These are phyloP conservation scores for Ganaspis sp. DNA, from an alignment of 1,140 invertebrate species.

Conservation along the genomic window DNA sequence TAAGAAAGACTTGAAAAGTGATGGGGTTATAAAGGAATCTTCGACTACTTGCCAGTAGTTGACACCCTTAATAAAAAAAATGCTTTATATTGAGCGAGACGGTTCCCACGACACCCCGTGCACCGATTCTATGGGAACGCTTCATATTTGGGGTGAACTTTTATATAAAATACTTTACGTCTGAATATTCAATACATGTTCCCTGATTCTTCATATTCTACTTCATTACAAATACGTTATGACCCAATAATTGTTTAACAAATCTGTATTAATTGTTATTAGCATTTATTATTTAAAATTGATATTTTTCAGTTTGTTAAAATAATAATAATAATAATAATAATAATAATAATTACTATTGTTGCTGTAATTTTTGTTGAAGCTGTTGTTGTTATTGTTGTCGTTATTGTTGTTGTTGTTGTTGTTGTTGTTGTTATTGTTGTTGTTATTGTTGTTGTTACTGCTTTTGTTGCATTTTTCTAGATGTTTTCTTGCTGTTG, in stretches of 20 bases:
- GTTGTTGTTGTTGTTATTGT: too few relatives aligned
- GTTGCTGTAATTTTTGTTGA: too few relatives aligned
- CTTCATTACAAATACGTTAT: slow-evolving; percentile 34
- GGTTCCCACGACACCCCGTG: slow-evolving; percentile 70
- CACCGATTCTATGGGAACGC: slow-evolving; percentile 64
- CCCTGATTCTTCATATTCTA: slow-evolving; percentile 33
- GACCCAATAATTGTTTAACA: background rate
- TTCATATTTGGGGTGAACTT: slow-evolving; percentile 64
- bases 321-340: too few relatives aligned
- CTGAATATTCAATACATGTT: slow-evolving; percentile 46
- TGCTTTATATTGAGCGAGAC: slow-evolving; percentile 65
- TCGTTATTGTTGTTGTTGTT: too few relatives aligned
- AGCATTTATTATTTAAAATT: too few relatives aligned
- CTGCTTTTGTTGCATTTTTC: too few relatives aligned
- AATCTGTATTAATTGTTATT: too few relatives aligned
- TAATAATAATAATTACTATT: too few relatives aligned
- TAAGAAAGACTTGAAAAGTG: slow-evolving; percentile 9
- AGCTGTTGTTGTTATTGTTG: too few relatives aligned
- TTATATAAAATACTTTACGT: slow-evolving; percentile 44
- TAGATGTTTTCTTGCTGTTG: too few relatives aligned
- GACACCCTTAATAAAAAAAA: slow-evolving; percentile 52
- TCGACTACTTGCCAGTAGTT: slow-evolving; percentile 50
- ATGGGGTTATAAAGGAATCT: slow-evolving; percentile 58
- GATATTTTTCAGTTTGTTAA: too few relatives aligned
- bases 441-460: too few relatives aligned